These are phyloP conservation scores for Caenorhabditis sp. DNA, from an alignment of 2,888 invertebrate species.

Conservation along the genomic window DNA sequence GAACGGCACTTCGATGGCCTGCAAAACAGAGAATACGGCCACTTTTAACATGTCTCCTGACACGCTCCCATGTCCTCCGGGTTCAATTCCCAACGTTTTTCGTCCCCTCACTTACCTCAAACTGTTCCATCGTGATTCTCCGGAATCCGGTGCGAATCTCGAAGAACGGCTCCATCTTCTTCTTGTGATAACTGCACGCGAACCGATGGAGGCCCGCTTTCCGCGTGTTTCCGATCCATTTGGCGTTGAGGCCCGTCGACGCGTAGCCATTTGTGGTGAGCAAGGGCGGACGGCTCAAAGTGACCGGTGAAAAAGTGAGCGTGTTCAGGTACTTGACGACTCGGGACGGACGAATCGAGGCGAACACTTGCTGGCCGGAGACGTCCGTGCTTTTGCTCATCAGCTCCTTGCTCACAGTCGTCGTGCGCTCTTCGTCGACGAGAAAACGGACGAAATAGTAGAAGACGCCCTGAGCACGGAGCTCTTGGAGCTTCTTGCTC, in stretches of 20 bases:
- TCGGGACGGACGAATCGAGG: slow-evolving; percentile 46
- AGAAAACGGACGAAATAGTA: slow-evolving; percentile 49
- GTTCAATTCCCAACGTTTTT: no score
- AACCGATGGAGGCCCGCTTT: slow-evolving; percentile 31
- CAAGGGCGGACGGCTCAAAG: slow-evolving; percentile 23
- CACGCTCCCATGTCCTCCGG: no score
- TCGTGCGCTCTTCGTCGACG: slow-evolving; percentile 51
- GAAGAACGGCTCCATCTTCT: slow-evolving; percentile 37
- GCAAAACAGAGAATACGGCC: not conserved
- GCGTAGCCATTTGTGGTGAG: slow-evolving; percentile 50
- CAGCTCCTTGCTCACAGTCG: slow-evolving; percentile 50
- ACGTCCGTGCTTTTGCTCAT: slow-evolving; percentile 41
- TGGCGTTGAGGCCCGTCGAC: slow-evolving; percentile 40
- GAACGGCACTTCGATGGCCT: slow-evolving; percentile 38
- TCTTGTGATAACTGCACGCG: slow-evolving; percentile 29
- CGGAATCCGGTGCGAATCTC: slow-evolving; percentile 31
- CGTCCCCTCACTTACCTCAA: slow-evolving; percentile 36
- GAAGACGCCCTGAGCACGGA: slow-evolving; percentile 14
- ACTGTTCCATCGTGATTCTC: slow-evolving; percentile 4
- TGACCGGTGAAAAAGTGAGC: slow-evolving; percentile 18
- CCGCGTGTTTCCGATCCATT: slow-evolving; percentile 31
- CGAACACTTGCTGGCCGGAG: slow-evolving; percentile 38
- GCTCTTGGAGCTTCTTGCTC: slow-evolving; percentile 12
- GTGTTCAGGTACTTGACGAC: slow-evolving; percentile 28
- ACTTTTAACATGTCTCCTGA: not conserved